Evolutionary conservation across 2,888 invertebrate species (phyloP).

Genomic region (Cephus sareptanus): DNA sequence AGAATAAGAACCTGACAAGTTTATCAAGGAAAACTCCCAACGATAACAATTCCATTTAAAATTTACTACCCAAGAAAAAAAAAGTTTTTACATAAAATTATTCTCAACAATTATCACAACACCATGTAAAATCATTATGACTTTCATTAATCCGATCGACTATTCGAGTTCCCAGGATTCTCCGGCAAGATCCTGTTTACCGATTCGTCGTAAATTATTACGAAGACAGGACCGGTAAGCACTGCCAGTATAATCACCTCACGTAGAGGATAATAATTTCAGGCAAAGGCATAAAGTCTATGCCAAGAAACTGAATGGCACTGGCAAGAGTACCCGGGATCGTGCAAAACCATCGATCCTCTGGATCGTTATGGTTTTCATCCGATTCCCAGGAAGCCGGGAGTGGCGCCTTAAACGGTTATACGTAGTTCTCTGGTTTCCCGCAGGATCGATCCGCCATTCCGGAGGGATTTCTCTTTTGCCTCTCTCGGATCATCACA

Average conservation of each 20-base stretch:
- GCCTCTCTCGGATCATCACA: not conserved
- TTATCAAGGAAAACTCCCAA: conserved; percentile 35
- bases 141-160: not conserved
- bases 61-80: not conserved
- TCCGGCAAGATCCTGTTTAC: not conserved
- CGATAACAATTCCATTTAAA: not conserved
- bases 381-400: not conserved
- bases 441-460: conserved; percentile 48
- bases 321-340: not conserved
- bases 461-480: conserved; percentile 15
- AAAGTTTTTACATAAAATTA: not conserved
- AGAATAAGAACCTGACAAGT: conserved; percentile 45
- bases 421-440: not conserved
- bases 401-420: not conserved
- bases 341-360: not conserved
- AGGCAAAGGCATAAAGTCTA: not conserved
- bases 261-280: conserved; percentile 5
- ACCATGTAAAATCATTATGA: not conserved
- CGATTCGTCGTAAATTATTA: not conserved
- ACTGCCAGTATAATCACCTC: not conserved
- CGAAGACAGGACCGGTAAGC: not conserved
- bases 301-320: not conserved
- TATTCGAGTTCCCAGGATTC: not conserved
- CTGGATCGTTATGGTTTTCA: not conserved
- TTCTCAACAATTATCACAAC: not conserved